A percentile compares a stretch with the other conserved stretches of the same genome.
These are phyloP conservation scores for Mythimna lalbum DNA, from an alignment of 2,888 invertebrate species.

Conservation along the genomic window DNA sequence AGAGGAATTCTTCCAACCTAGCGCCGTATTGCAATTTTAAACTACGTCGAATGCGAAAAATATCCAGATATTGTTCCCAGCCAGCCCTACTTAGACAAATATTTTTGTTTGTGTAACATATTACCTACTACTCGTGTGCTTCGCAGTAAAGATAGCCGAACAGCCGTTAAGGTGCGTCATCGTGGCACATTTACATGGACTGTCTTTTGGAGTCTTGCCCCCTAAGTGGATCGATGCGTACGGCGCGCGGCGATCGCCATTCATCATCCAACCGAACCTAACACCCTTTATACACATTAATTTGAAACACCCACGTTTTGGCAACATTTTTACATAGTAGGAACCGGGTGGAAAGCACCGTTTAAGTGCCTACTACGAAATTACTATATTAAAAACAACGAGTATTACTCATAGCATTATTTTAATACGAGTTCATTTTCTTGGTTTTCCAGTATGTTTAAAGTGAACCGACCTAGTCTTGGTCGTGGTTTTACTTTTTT, in stretches of 20 bases:
- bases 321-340: slow-evolving; percentile 25
- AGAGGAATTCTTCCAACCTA: slow-evolving; percentile 26
- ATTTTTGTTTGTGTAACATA: slow-evolving; percentile 56
- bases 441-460: slow-evolving; percentile 3
- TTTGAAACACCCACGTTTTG: slow-evolving; percentile 60
- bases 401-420: neutral
- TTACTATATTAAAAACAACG: neutral
- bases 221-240: slow-evolving; percentile 77
- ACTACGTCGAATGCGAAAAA: slow-evolving; percentile 38
- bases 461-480: neutral
- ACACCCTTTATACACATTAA: slow-evolving; percentile 69
- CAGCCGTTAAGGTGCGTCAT: slow-evolving; percentile 57
- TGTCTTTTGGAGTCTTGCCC: slow-evolving; percentile 72
- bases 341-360: neutral
- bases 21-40: slow-evolving; percentile 25
- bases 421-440: neutral
- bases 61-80: slow-evolving; percentile 39
- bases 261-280: slow-evolving; percentile 75
- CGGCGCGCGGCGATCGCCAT: slow-evolving; percentile 71
- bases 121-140: slow-evolving; percentile 27
- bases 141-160: slow-evolving; percentile 36
- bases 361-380: neutral
- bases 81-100: slow-evolving; percentile 43
- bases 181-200: slow-evolving; percentile 64
- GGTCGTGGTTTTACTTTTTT: slow-evolving; percentile 8